phyloP scores from a whole-genome alignment of 2,113 vertebrate genomes.

The Halichoeres trimaculatus region DNA sequence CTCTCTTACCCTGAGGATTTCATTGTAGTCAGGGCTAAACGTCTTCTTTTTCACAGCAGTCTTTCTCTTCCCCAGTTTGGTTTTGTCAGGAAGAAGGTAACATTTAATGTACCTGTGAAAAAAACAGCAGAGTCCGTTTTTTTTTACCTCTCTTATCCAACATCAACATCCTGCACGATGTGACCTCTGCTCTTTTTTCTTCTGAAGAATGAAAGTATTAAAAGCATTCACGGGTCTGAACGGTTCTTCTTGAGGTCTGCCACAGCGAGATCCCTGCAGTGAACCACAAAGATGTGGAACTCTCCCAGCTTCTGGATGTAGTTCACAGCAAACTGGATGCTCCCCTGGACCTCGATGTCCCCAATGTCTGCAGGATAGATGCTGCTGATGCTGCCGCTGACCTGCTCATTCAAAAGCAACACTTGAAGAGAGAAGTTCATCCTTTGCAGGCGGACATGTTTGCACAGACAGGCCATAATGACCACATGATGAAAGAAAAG shows the following conservation, averaged over 20 bases:
- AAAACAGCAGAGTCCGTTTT: background rate
- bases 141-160: no score
- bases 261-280: conserved; percentile 89
- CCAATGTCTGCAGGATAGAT: conserved; percentile 88
- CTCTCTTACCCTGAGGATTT: conserved; percentile 88
- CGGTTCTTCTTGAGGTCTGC: conserved; percentile 89
- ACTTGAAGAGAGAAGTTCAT: background rate
- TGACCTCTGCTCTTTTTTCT: background rate
- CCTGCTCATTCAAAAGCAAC: conserved; percentile 75
- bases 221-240: conserved; percentile 92
- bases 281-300: conserved; percentile 92
- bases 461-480: background rate
- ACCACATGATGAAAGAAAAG: background rate
- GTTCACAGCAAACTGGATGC: conserved; percentile 91
- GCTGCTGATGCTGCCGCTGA: conserved; percentile 90
- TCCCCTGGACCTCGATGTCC: conserved; percentile 89
- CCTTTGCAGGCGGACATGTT: background rate
- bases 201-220: background rate
- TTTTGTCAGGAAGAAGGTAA: conserved; percentile 93
- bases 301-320: conserved; percentile 91
- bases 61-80: conserved; percentile 94
- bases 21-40: conserved; percentile 91
- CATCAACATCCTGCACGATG: background rate
- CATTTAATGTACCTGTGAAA: conserved; percentile 91
- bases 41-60: conserved; percentile 93